A percentile compares a stretch with the other conserved stretches of the same genome.
Evolutionary conservation across 2,113 vertebrate species (phyloP).

Genomic region (Atrichornis clamosus): DNA sequence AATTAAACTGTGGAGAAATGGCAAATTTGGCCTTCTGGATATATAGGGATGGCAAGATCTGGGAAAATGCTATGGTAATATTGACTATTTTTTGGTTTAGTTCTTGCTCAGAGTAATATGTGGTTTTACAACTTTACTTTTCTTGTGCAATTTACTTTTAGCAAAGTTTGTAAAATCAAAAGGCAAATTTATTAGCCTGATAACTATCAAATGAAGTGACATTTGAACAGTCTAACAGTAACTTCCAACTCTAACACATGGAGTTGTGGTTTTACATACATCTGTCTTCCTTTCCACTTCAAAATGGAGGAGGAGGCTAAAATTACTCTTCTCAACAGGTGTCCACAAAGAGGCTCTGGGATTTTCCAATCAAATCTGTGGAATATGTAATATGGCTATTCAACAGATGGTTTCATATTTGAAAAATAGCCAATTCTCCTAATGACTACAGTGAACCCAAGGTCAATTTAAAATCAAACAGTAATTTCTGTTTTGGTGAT

Average conservation of each 20-base stretch:
- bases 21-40: neutral
- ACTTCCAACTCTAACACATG: neutral
- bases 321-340: slow-evolving; percentile 61
- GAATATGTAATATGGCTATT: slow-evolving; percentile 44
- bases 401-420: slow-evolving; percentile 49
- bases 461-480: neutral
- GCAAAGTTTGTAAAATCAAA: neutral
- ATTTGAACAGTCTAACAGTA: neutral
- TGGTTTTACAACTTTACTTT: neutral
- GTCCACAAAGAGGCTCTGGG: slow-evolving; percentile 22
- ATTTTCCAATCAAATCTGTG: slow-evolving; percentile 60
- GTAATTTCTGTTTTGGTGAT: neutral
- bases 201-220: neutral
- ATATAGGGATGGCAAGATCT: neutral
- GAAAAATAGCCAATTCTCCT: neutral
- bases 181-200: neutral
- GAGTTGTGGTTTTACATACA: slow-evolving; percentile 4
- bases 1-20: neutral
- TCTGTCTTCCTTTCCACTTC: slow-evolving; percentile 51
- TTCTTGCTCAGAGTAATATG: neutral
- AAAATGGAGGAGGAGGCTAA: slow-evolving; percentile 51
- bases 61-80: neutral
- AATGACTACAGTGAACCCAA: slow-evolving; percentile 32
- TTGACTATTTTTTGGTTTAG: neutral
- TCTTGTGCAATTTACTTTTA: neutral